Percentiles rank a stretch among this genome's conserved stretches.
Conservation (phyloP, 1,140 invertebrate species). For the Nasonia vitripennis region DNA sequence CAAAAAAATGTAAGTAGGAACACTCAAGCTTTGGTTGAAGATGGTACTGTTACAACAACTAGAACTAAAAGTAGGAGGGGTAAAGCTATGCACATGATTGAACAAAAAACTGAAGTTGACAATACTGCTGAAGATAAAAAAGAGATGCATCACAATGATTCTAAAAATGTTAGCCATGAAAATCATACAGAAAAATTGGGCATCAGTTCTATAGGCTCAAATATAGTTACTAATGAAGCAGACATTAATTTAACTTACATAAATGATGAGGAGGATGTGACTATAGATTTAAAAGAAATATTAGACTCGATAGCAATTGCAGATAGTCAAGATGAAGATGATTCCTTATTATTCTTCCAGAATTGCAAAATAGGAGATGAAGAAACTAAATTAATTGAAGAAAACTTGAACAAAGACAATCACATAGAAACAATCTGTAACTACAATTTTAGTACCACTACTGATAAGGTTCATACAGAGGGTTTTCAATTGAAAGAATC, state of each 20-base stretch:
- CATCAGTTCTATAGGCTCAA: too few species aligned
- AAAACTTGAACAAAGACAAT: neutral
- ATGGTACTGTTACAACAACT: neutral
- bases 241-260: neutral
- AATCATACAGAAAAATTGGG: too few species aligned
- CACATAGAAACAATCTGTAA: neutral
- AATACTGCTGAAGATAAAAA: neutral
- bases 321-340: neutral
- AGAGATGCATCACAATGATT: too few species aligned
- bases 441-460: neutral
- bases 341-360: neutral
- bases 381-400: neutral
- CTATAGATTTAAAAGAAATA: neutral
- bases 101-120: neutral
- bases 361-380: neutral
- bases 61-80: neutral
- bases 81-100: neutral
- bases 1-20: too few species aligned
- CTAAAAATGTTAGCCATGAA: too few species aligned
- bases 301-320: neutral
- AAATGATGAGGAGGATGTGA: too few species aligned
- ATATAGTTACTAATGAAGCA: neutral
- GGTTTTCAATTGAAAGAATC: neutral
- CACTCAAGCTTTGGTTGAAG: too few species aligned
- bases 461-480: too few species aligned